Conservation (phyloP, 2,888 invertebrate species). For the Psylliodes chrysocephalus region DNA sequence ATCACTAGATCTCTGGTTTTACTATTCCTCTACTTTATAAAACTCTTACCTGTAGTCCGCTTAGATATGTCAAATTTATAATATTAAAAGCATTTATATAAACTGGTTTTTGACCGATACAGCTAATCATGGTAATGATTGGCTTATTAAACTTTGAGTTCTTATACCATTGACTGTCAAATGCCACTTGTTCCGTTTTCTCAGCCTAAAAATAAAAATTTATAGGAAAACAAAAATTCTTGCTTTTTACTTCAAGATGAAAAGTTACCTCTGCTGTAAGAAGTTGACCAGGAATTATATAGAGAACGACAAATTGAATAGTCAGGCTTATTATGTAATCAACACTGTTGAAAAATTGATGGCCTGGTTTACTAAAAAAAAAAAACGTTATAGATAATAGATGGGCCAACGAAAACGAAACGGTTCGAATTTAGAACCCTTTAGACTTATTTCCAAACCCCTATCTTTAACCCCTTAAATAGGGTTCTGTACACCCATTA, state of each 20-base stretch:
- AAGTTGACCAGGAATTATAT: constrained; percentile 1
- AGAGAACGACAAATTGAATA: neutral
- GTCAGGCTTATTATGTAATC: neutral
- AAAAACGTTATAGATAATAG: no score
- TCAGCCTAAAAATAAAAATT: neutral
- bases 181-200: neutral
- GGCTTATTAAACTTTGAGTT: neutral
- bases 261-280: neutral
- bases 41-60: neutral
- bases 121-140: neutral
- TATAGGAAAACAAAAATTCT: no score
- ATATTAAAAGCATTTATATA: neutral
- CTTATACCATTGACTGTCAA: neutral
- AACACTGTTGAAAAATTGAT: neutral
- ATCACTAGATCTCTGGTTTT: no score
- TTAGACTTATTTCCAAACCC: no score
- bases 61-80: neutral
- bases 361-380: neutral
- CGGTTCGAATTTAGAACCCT: no score
- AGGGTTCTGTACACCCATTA: no score
- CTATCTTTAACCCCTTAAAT: no score
- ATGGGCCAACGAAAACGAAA: no score
- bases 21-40: no score
- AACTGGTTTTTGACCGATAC: neutral
- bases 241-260: no score